A percentile compares a stretch with the other conserved stretches of the same genome.
Evolutionary conservation across 2,113 vertebrate genomes (phyloP).

Genomic region (Leucoraja erinaceus): DNA sequence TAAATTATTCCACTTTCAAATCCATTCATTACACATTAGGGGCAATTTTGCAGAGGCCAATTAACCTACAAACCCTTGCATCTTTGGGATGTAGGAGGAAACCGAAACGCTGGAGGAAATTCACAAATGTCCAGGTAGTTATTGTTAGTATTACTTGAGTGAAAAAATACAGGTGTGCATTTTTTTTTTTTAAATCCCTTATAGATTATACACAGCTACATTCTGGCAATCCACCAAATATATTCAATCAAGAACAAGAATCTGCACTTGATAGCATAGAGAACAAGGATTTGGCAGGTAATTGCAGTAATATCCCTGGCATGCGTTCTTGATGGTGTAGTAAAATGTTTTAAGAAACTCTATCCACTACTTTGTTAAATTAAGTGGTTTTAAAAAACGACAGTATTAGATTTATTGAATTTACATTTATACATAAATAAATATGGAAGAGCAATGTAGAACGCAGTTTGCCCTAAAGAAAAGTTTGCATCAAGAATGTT

Average conservation of each 20-base stretch:
- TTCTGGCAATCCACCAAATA: neutral
- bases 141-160: neutral
- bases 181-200: conserved; percentile 6
- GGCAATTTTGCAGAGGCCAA: no score
- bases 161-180: neutral
- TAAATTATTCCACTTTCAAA: no score
- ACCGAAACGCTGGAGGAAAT: neutral
- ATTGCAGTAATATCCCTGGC: neutral
- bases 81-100: no score
- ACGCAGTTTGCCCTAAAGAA: neutral
- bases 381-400: neutral
- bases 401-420: neutral
- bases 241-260: neutral
- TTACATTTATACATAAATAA: neutral
- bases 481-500: neutral
- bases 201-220: neutral
- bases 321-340: neutral
- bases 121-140: neutral
- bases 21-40: no score
- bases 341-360: neutral
- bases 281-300: conserved; percentile 16
- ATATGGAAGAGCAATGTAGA: neutral
- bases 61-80: no score
- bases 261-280: neutral
- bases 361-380: neutral